Conservation (phyloP, 2,888 invertebrate genomes). For the Cosmopolites sordidus region DNA sequence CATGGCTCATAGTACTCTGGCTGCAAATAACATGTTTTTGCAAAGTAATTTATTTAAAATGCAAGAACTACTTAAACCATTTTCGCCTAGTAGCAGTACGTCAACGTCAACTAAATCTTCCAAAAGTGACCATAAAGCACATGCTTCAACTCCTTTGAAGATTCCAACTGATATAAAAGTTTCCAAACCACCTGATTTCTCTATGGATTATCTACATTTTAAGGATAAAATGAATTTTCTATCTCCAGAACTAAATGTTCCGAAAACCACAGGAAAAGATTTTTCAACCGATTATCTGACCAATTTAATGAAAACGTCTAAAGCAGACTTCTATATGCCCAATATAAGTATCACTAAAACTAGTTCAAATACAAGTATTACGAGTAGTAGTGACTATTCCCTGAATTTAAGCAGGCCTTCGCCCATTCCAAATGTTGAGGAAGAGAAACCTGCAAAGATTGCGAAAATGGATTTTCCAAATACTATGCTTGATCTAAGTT, state of each 20-base stretch:
- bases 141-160: constrained; percentile 35
- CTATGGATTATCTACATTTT: constrained; percentile 44
- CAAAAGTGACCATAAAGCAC: constrained; percentile 26
- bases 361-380: constrained; percentile 45
- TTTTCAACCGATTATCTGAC: constrained; percentile 40
- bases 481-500: constrained; percentile 51
- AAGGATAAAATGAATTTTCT: constrained; percentile 52
- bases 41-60: constrained; percentile 62
- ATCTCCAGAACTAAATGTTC: constrained; percentile 46
- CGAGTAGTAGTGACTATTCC: constrained; percentile 43
- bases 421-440: constrained; percentile 27
- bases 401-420: constrained; percentile 38
- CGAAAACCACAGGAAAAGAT: constrained; percentile 40
- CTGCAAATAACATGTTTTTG: constrained; percentile 75
- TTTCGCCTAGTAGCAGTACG: constrained; percentile 55
- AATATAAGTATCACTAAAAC: constrained; percentile 21
- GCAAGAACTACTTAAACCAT: constrained; percentile 61
- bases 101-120: constrained; percentile 34
- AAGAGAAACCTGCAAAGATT: constrained; percentile 57
- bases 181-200: constrained; percentile 47
- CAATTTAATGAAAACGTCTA: constrained; percentile 28
- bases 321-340: constrained; percentile 23
- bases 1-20: constrained; percentile 68
- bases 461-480: constrained; percentile 54
- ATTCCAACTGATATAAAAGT: constrained; percentile 43